Evolutionary conservation across 2,888 invertebrate genomes (phyloP).

Genomic region (Ophioninae sp.): DNA sequence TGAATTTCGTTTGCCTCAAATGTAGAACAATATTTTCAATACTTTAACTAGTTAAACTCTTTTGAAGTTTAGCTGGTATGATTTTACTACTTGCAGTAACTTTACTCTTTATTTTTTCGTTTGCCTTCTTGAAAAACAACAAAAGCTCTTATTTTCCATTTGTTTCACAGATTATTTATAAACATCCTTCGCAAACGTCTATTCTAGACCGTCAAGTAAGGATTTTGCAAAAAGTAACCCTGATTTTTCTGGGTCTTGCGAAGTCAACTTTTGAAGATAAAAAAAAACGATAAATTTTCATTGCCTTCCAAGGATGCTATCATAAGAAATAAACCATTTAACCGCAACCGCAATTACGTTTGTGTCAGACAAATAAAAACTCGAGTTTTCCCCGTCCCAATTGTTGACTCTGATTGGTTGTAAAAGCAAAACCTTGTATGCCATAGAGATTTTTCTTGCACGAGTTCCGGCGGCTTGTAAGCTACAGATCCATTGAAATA

Average conservation of each 20-base stretch:
- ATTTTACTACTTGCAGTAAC: no score
- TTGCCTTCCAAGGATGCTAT: no score
- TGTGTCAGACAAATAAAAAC: neutral
- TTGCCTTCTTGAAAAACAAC: no score
- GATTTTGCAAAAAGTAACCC: neutral
- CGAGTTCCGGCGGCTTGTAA: constrained; percentile 66
- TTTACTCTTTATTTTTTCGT: no score
- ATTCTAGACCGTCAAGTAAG: no score
- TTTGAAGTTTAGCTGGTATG: no score
- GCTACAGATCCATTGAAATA: constrained; percentile 41
- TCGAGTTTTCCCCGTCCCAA: neutral
- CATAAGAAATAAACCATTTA: neutral
- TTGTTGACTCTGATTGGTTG: neutral
- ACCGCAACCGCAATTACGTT: neutral
- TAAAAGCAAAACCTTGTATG: neutral
- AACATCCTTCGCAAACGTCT: no score
- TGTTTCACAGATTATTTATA: no score
- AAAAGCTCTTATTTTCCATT: no score
- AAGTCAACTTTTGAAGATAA: neutral
- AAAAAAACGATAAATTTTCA: neutral
- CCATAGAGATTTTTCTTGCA: constrained; percentile 60
- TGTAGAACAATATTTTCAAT: no score
- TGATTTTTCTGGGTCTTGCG: neutral
- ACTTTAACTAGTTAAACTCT: no score
- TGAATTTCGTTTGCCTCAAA: no score